Percentiles rank a stretch among this genome's conserved stretches.
Evolutionary conservation across 2,797 vertebrate genomes (phyloP).

Genomic region (Huso huso): DNA sequence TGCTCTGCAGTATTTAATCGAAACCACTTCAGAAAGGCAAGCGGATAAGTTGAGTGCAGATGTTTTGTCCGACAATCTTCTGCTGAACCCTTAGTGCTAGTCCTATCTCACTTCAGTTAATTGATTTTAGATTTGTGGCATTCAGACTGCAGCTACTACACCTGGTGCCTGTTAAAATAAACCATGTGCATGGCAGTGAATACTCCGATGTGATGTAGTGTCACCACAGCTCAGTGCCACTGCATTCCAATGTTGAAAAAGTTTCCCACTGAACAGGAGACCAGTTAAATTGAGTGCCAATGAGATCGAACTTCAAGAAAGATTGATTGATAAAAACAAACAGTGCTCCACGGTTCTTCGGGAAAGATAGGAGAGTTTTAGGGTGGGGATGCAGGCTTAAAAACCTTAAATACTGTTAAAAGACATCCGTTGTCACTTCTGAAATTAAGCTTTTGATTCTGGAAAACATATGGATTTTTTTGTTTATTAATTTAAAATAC

Average conservation of each 20-base stretch:
- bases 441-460: too few species aligned
- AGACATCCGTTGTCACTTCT: too few species aligned
- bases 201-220: neutral
- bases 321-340: neutral
- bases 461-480: too few species aligned
- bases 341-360: neutral
- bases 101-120: neutral
- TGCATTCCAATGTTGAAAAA: too few species aligned
- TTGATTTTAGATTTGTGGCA: constrained; percentile 6
- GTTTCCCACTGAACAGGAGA: neutral
- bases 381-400: neutral
- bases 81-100: neutral
- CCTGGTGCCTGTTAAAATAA: neutral
- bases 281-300: neutral
- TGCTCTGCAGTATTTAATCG: too few species aligned
- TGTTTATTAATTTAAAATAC: too few species aligned
- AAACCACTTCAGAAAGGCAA: too few species aligned
- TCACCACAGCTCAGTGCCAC: neutral
- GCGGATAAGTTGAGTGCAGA: too few species aligned
- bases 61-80: too few species aligned
- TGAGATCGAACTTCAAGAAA: neutral
- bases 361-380: neutral
- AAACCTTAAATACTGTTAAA: neutral
- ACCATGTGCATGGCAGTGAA: neutral
- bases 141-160: neutral